Percentiles rank a stretch among this genome's conserved stretches.
These are phyloP conservation scores for Parazoanthus atlanticus DNA, from an alignment of 92 coral and sea anemone species.

Conservation along the genomic window DNA sequence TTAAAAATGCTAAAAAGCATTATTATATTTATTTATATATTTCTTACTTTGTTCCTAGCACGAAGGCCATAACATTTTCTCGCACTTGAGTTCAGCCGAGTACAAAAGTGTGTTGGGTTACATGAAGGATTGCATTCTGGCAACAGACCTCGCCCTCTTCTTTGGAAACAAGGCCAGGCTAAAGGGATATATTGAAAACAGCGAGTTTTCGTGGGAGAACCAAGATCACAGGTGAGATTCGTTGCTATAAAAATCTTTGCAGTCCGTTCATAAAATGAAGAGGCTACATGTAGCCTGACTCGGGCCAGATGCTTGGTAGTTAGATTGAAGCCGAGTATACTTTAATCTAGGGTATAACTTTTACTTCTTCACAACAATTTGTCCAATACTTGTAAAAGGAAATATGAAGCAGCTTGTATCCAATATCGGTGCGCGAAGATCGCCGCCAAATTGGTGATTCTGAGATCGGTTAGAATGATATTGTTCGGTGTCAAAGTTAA, in stretches of 20 bases:
- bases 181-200: constrained; percentile 75
- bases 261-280: neutral
- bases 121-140: constrained; percentile 97
- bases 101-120: constrained; percentile 95
- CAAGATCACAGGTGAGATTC: constrained; percentile 84
- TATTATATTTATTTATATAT: neutral
- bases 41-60: constrained; percentile 61
- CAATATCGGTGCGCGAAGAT: no score
- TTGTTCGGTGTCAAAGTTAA: no score
- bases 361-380: no score
- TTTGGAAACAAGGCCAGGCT: constrained; percentile 96
- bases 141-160: constrained; percentile 95
- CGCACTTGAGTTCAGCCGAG: constrained; percentile 87
- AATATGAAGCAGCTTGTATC: no score
- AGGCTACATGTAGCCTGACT: no score
- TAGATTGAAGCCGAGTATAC: no score
- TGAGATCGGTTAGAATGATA: no score
- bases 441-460: no score
- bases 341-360: no score
- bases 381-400: no score
- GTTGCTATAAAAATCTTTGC: neutral
- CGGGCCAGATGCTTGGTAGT: no score
- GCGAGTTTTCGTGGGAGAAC: constrained; percentile 91
- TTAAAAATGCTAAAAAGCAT: no score
- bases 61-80: constrained; percentile 98